Conservation (phyloP, 2,797 vertebrate genomes). For the Poecilia gillii region DNA sequence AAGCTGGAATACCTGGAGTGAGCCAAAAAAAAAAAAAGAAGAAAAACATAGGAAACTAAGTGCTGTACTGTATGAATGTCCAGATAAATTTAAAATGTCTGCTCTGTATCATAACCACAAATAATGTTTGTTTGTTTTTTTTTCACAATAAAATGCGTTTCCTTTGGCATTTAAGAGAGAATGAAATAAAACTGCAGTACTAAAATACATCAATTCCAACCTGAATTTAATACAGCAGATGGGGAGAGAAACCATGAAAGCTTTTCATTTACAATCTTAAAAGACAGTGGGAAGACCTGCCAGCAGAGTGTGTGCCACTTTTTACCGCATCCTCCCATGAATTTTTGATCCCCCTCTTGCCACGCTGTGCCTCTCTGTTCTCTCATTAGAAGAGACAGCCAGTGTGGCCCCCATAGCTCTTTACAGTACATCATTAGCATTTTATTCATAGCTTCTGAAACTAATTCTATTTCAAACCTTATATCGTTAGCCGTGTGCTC, state of each 20-base stretch:
- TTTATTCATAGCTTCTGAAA: slow-evolving; percentile 60
- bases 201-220: slow-evolving; percentile 11
- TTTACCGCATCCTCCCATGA: slow-evolving; percentile 48
- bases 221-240: background rate
- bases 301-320: slow-evolving; percentile 36
- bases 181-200: background rate
- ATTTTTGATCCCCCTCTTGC: slow-evolving; percentile 59
- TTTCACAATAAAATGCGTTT: background rate
- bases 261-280: slow-evolving; percentile 42
- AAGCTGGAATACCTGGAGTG: background rate
- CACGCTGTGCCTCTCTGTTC: slow-evolving; percentile 40
- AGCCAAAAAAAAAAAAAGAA: background rate
- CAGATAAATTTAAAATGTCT: background rate
- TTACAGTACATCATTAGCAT: slow-evolving; percentile 67
- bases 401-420: slow-evolving; percentile 48
- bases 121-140: background rate
- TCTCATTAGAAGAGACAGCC: slow-evolving; percentile 70
- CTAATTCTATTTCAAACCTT: slow-evolving; percentile 43
- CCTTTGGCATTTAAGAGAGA: background rate
- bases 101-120: slow-evolving; percentile 8
- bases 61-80: background rate
- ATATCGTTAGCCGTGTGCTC: slow-evolving; percentile 48
- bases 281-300: slow-evolving; percentile 44
- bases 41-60: background rate
- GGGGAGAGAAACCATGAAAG: background rate